Evolutionary conservation across 1,140 invertebrate genomes (phyloP), one percentile per base, ranked within the genome.

Genomic region (Tenebrio molitor): DNA sequence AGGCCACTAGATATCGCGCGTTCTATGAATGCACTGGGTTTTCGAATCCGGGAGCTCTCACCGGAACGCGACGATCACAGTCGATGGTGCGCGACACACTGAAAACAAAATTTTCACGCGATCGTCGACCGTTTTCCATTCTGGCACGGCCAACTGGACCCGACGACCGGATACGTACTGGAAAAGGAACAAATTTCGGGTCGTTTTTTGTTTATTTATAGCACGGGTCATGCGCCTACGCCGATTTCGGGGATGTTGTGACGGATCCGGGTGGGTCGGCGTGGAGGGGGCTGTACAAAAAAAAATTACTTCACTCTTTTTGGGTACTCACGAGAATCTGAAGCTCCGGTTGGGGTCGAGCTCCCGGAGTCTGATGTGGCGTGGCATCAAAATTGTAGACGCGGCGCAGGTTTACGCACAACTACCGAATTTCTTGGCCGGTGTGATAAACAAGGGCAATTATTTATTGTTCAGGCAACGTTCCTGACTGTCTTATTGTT

Each of bases 11-110:
- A 65, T 69, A 69, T 68, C 50, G 42, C 68, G 72, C 72, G 44
- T 39, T 65, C 72, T 70, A 70, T 46, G 67, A 73, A 50, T 73
- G 72, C 67, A 73, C 72, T 74, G 72, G 72, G 58, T 70, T 66
- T 74, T 53, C 44, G 42, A 71, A 58, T 71, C 72, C 72, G 62
- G 72, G 72, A 74, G 72, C 72, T 71, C 71, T 46, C 29, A 65
- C 66, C 66, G 67, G 62, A 74, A 53, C 15, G 42, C 19, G 12
- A 69, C 72, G 72, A 74, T 53, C 23, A 23, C 12, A 16, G 17
- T 16, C 72, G 72, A 71, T 19, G 21, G 6, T 25, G 69, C 69
- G 63, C 72, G 72, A 74, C 66, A 50, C 64, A 69, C 58, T 62
- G 17, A 53, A 72, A 34, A 64, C 67, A 73, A 73, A 73, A 62